These are phyloP conservation scores for Tychaedon coryphoeus DNA, from an alignment of 2,113 vertebrate genomes.

Conservation along the genomic window DNA sequence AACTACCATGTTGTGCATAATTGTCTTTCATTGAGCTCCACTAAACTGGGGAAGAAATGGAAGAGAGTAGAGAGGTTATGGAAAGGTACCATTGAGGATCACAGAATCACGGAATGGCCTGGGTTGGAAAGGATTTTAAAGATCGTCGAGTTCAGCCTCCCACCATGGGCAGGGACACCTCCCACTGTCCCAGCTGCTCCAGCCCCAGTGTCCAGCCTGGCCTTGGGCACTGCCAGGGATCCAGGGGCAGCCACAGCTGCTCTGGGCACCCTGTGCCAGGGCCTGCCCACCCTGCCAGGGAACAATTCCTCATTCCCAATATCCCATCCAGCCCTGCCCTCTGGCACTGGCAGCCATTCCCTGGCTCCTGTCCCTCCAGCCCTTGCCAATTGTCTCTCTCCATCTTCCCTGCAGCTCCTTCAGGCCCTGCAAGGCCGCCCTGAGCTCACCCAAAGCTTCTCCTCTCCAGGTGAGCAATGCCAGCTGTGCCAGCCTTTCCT, in stretches of 20 bases:
- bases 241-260: background rate
- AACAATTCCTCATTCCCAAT: too few relatives aligned
- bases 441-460: too few relatives aligned
- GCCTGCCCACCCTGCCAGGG: too few relatives aligned
- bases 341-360: too few relatives aligned
- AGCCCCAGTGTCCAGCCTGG: background rate
- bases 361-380: too few relatives aligned
- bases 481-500: too few relatives aligned
- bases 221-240: background rate
- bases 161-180: background rate
- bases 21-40: background rate
- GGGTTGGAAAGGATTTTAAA: background rate
- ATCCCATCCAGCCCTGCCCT: too few relatives aligned
- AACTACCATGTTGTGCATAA: background rate
- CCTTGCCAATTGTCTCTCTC: too few relatives aligned
- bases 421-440: too few relatives aligned
- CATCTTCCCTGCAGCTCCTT: too few relatives aligned
- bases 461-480: too few relatives aligned
- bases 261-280: background rate
- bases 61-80: background rate
- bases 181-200: accelerated
- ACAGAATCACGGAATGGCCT: background rate
- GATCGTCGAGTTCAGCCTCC: accelerated
- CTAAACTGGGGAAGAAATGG: background rate
- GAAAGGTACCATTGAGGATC: background rate